Evolutionary conservation across 1,140 invertebrate genomes (phyloP), one percentile per base, ranked within the genome.

Genomic region (Hylaeus anthracinus): DNA sequence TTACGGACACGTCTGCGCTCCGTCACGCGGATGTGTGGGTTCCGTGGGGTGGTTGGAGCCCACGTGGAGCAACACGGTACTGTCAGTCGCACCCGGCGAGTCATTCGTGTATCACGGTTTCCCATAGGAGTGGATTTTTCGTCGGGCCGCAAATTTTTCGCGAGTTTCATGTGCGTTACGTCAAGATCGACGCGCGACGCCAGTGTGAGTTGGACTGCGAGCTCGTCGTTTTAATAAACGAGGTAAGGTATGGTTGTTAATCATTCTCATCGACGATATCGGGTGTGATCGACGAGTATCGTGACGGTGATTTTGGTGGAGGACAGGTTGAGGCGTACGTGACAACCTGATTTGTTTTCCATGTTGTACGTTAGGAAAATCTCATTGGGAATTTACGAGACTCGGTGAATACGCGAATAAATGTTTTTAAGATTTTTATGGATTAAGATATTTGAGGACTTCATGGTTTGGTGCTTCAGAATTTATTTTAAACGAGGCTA

Each of bases 11-110:
- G 60, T 78, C 64, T 55, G 70, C 63, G 45, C 12, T 41, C 39
- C 10, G 79, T 76, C 39, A 48, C 58, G 75, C 63, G 71, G 70
- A 37, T 79, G 84, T 84, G 71, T 74, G 67, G 10, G 80, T 66
- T 79, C 60, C 78, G 83, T 53, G 79, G 87, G 89, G 84, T 88
- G 79, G 87, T 82, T 84, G 85, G 79, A 71, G 81, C 72, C 89
- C 90, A 91, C 90, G 90, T 91, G 90, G 90, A 79, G 86, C 86
- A 89, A 89, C 89, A 89, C 89, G 88, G 89, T 87, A 87, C 85
- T 89, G 88, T 90, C 90, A 91, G 90, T 91, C 89, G 89, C 84
- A 81, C 86, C 71, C 81, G 58, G 88, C 89, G 83, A 90, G 88
- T 80, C 88, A 83, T 75, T 72, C 89, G 88, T 65, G 87, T 83